phyloP scores from a whole-genome alignment of 2,113 vertebrate genomes.

The Felis chaus region DNA sequence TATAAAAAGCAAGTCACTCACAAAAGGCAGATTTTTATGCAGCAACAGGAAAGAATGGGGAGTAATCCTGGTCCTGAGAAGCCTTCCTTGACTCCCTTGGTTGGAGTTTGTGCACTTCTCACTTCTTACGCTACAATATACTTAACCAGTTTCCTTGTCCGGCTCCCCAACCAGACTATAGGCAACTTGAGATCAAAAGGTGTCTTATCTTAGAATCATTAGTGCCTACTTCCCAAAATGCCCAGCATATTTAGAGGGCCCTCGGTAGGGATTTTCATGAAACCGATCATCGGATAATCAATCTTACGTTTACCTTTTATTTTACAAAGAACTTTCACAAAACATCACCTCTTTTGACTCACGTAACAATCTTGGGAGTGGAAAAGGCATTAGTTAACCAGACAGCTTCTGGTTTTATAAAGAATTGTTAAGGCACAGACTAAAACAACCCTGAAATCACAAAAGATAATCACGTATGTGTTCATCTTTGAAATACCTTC shows the following conservation, averaged over 20 bases:
- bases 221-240: conserved; percentile 7
- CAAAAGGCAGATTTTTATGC: conserved; percentile 13
- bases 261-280: conserved; percentile 5
- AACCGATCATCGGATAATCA: not conserved
- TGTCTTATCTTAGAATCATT: not conserved
- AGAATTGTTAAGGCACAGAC: not conserved
- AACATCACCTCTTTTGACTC: conserved; percentile 8
- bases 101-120: not conserved
- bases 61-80: not conserved
- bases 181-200: conserved; percentile 21
- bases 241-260: not conserved
- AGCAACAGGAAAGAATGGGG: not conserved
- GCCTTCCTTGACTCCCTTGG: not conserved
- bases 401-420: not conserved
- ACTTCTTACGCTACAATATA: not conserved
- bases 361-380: not conserved
- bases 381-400: conserved; percentile 20
- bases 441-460: conserved; percentile 30
- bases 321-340: conserved; percentile 25
- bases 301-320: not conserved
- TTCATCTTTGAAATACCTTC: not conserved
- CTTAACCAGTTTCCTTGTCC: not conserved
- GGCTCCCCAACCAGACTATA: not conserved
- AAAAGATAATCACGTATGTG: not conserved
- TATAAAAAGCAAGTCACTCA: conserved; percentile 54